Base-by-base conservation (phyloP, 2,888 invertebrate species). In the Schrankia costaestrigalis region DNA sequence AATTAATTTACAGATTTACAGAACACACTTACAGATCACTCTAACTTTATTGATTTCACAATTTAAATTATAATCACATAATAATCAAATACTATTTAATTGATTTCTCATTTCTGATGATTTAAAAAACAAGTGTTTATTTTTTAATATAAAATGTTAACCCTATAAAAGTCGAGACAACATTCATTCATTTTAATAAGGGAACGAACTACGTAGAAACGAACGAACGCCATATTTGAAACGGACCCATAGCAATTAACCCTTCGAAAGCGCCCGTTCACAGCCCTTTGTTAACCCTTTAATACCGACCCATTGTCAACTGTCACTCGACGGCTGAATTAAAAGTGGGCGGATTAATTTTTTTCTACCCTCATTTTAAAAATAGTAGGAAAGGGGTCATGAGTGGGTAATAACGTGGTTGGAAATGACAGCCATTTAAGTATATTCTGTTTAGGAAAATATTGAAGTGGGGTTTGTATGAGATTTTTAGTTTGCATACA, bases 251-350 rank as follows among this genome's bases (percentile, higher is more conserved):
- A 68, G 78, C 79, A 80, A 83, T 86, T 86, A 85, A 78, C 83
- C 85, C 81, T 78, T 79, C 75, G 58, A 58, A 65, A 61, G 67
- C 65, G 72, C 75, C 77, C 52, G 62, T 64, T 80, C 79, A 68
- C 78, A 74, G 74, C 70, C 77, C 76, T 76, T 80, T 82, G 72
- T 77, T 76, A 79, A 77, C 82, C 83, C 81, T 80, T 81, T 78
- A 65, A 72, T 74, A 73, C 67, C 52, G 46, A 47, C 55, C 77
- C 64, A 75, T 84, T 84, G 80, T 86, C 85, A 85, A 85, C 83
- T 86, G 86, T 86, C 85, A 80, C 77, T 77, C 63, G 58, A 64
- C 63, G 65, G 50, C 64, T 76, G 77, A 78, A 78, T 78, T 73
- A 78, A 79, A 85, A 84, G 83, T 84, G 82, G 85, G 85, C 77